Percentiles rank a stretch among this genome's conserved stretches.
Conservation (phyloP, 2,113 vertebrate species). For the Tautogolabrus adspersus region DNA sequence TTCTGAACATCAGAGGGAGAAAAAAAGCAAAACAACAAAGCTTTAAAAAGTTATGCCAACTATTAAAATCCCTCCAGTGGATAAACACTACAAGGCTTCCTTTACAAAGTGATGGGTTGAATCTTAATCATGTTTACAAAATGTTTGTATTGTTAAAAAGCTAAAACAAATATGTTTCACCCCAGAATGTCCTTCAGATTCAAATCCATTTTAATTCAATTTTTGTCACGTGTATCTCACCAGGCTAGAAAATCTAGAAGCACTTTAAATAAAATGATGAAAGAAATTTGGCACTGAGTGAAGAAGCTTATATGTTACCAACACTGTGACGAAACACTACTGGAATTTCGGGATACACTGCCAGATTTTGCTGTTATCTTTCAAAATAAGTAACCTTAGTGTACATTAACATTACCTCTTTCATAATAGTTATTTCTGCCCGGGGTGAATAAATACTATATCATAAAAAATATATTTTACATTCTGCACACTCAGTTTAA, state of each 20-base stretch:
- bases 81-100: conserved; percentile 44
- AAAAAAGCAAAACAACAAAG: conserved; percentile 76
- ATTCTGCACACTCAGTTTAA: conserved; percentile 8
- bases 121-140: conserved; percentile 20
- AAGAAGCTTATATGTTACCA: conserved; percentile 23
- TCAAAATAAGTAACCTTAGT: conserved; percentile 1
- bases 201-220: conserved; percentile 12
- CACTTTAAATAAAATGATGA: conserved; percentile 87
- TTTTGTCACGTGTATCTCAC: conserved; percentile 37
- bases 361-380: conserved; percentile 5
- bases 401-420: conserved; percentile 14
- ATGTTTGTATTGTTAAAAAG: conserved; percentile 19
- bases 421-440: neutral
- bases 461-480: conserved; percentile 16
- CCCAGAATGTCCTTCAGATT: neutral
- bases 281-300: conserved; percentile 88
- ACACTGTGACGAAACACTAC: conserved; percentile 6
- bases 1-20: conserved; percentile 83
- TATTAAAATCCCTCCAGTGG: conserved; percentile 27
- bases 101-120: conserved; percentile 31
- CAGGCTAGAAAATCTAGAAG: conserved; percentile 83
- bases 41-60: conserved; percentile 50
- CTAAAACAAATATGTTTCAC: conserved; percentile 1
- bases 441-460: conserved; percentile 20
- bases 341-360: neutral